phyloP scores from a whole-genome alignment of 2,888 invertebrate genomes.

The Mythimna impura region DNA sequence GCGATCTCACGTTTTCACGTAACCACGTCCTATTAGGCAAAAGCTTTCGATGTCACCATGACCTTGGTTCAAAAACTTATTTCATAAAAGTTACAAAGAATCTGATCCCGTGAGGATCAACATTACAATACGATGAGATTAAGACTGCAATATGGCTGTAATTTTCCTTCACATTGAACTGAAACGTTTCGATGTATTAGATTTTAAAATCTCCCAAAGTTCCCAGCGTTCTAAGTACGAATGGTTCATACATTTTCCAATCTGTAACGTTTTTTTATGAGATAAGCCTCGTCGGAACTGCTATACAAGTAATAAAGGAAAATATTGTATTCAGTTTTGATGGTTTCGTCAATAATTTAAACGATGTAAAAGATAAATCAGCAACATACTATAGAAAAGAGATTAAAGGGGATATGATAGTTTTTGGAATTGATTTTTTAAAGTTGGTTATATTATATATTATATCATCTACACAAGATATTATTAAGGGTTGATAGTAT shows the following conservation, averaged over 20 bases:
- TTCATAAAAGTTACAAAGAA: constrained; percentile 58
- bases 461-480: constrained; percentile 50
- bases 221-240: constrained; percentile 53
- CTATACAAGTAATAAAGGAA: constrained; percentile 25
- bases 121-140: constrained; percentile 58
- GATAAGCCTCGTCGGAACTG: constrained; percentile 48
- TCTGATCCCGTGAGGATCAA: constrained; percentile 50
- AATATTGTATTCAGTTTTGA: constrained; percentile 26
- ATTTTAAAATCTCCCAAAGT: constrained; percentile 60
- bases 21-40: neutral
- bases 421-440: constrained; percentile 57
- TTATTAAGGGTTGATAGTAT: constrained; percentile 37
- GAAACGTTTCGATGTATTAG: constrained; percentile 61
- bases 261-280: constrained; percentile 58
- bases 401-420: constrained; percentile 7
- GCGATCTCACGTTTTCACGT: neutral
- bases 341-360: constrained; percentile 2
- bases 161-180: constrained; percentile 64
- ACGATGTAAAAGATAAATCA: constrained; percentile 16
- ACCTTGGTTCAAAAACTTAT: constrained; percentile 50
- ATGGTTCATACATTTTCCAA: constrained; percentile 48
- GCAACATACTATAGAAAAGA: constrained; percentile 35
- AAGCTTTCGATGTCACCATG: neutral
- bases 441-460: constrained; percentile 52
- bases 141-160: constrained; percentile 68